phyloP scores from a whole-genome alignment of 1,140 invertebrate genomes.

The Melanaphis sacchari region DNA sequence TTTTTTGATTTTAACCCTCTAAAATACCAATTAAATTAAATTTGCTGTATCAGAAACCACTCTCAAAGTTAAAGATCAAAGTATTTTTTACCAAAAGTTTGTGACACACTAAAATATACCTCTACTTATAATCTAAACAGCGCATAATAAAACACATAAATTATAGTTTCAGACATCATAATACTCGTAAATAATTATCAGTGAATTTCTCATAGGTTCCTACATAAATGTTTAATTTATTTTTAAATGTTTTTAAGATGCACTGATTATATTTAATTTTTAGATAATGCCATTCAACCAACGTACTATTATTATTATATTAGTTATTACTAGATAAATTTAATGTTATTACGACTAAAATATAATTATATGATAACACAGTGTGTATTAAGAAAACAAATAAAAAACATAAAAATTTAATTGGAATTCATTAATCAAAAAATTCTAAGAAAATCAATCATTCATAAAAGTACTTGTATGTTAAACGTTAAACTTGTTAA shows the following conservation, averaged over 20 bases:
- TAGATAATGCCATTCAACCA: neutral
- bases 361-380: neutral
- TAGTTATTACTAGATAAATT: neutral
- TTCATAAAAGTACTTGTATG: neutral
- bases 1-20: too few relatives aligned
- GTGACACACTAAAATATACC: neutral
- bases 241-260: neutral
- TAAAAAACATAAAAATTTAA: constrained; percentile 17
- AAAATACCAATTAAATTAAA: too few relatives aligned
- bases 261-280: constrained; percentile 10
- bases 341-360: neutral
- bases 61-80: neutral
- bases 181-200: constrained; percentile 12
- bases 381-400: neutral
- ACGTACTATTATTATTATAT: neutral
- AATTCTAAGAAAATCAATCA: constrained; percentile 8
- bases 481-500: neutral
- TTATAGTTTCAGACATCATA: neutral
- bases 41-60: neutral
- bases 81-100: neutral
- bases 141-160: neutral
- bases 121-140: neutral
- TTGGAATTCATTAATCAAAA: neutral
- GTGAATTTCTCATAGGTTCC: neutral
- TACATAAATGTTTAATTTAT: neutral